These are phyloP conservation scores for Plebejus argus DNA, from an alignment of 2,888 invertebrate species.

Conservation along the genomic window DNA sequence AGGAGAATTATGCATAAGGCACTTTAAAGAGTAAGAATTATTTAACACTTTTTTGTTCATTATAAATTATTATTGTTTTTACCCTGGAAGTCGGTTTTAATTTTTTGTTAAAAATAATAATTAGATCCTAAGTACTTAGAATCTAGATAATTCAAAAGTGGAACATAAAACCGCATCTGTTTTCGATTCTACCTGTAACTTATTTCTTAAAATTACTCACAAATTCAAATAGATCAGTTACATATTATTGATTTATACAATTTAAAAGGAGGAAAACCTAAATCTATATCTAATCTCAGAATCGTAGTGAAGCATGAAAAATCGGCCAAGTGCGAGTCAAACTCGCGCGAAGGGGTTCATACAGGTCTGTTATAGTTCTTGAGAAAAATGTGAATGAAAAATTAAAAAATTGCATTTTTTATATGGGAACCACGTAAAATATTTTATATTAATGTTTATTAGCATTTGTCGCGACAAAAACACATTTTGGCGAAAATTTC, in stretches of 20 bases:
- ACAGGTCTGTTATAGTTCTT: neutral
- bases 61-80: too few relatives aligned
- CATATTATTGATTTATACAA: neutral
- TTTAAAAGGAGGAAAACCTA: conserved; percentile 3
- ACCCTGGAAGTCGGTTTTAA: too few relatives aligned
- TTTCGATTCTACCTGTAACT: neutral
- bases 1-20: too few relatives aligned
- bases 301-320: conserved; percentile 16
- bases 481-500: too few relatives aligned
- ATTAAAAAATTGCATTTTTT: neutral
- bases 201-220: neutral
- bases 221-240: neutral
- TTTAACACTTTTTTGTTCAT: too few relatives aligned
- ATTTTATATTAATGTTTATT: too few relatives aligned
- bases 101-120: too few relatives aligned
- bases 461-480: too few relatives aligned
- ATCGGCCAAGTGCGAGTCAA: neutral
- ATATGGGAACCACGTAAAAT: too few relatives aligned
- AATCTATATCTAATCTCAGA: neutral
- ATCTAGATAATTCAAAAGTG: neutral
- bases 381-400: neutral
- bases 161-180: too few relatives aligned
- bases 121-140: too few relatives aligned
- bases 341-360: neutral
- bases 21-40: too few relatives aligned